These are phyloP conservation scores for Chelmon rostratus DNA, from an alignment of 2,797 vertebrate genomes.

Conservation along the genomic window DNA sequence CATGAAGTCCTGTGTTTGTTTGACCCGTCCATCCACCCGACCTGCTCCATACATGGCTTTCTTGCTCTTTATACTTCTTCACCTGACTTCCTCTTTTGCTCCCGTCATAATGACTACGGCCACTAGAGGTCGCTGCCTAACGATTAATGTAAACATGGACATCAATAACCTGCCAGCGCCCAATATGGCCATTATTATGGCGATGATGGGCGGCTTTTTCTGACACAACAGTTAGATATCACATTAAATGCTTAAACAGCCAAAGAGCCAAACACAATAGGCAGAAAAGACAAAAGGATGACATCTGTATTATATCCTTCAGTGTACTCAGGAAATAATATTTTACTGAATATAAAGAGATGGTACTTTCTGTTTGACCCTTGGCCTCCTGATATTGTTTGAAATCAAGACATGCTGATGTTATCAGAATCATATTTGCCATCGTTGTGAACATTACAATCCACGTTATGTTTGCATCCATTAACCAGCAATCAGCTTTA, in stretches of 20 bases:
- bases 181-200: no score
- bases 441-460: constrained; percentile 13
- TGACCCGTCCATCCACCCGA: no score
- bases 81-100: no score
- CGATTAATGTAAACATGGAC: no score
- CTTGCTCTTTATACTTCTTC: no score
- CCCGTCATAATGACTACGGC: no score
- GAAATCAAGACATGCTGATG: constrained; percentile 22
- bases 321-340: constrained; percentile 13
- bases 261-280: background rate
- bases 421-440: constrained; percentile 8
- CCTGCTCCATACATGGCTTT: no score
- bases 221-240: constrained; percentile 24
- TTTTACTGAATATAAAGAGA: constrained; percentile 26
- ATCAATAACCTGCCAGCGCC: no score
- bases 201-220: no score
- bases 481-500: constrained; percentile 41
- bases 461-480: constrained; percentile 43
- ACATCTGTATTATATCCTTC: background rate
- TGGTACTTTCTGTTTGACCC: background rate
- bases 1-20: no score
- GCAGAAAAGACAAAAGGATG: constrained; percentile 18
- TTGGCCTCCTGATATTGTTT: background rate
- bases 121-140: no score
- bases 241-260: constrained; percentile 24